These are phyloP conservation scores for Pseudochromis fuscus DNA, from an alignment of 2,797 vertebrate genomes.

Conservation along the genomic window DNA sequence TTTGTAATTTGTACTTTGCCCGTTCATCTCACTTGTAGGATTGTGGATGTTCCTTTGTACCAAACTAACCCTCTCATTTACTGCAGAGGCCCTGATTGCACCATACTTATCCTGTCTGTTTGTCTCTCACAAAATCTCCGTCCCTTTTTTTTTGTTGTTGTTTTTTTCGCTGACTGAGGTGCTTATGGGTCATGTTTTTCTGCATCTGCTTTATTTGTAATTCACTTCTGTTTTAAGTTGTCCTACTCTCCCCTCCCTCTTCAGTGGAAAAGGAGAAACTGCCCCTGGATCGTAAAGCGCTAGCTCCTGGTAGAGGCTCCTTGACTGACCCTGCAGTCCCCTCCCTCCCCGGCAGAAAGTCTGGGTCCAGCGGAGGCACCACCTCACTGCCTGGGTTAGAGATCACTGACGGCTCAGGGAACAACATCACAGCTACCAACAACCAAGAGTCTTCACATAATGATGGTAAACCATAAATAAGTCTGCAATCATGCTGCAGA, in stretches of 20 bases:
- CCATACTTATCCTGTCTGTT: conserved; percentile 42
- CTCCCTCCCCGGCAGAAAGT: conserved; percentile 62
- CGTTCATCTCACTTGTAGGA: conserved; percentile 26
- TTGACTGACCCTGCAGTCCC: conserved; percentile 39
- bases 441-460: conserved; percentile 69
- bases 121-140: conserved; percentile 34
- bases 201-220: neutral
- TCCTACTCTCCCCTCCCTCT: neutral
- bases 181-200: conserved; percentile 23
- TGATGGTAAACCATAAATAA: conserved; percentile 68
- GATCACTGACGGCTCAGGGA: conserved; percentile 53
- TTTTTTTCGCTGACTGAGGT: conserved; percentile 30
- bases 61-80: conserved; percentile 66
- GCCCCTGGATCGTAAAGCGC: conserved; percentile 66
- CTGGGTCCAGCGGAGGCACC: conserved; percentile 6
- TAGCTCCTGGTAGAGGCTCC: conserved; percentile 35
- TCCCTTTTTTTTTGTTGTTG: neutral
- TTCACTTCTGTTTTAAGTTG: conserved; percentile 5
- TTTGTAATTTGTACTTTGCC: conserved; percentile 29
- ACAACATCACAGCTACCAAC: conserved; percentile 58
- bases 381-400: conserved; percentile 55
- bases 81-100: conserved; percentile 63
- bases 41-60: conserved; percentile 47
- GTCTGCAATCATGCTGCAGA: neutral
- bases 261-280: conserved; percentile 78